These are phyloP conservation scores for Aldrovandia affinis DNA, from an alignment of 2,797 vertebrate genomes.

Conservation along the genomic window DNA sequence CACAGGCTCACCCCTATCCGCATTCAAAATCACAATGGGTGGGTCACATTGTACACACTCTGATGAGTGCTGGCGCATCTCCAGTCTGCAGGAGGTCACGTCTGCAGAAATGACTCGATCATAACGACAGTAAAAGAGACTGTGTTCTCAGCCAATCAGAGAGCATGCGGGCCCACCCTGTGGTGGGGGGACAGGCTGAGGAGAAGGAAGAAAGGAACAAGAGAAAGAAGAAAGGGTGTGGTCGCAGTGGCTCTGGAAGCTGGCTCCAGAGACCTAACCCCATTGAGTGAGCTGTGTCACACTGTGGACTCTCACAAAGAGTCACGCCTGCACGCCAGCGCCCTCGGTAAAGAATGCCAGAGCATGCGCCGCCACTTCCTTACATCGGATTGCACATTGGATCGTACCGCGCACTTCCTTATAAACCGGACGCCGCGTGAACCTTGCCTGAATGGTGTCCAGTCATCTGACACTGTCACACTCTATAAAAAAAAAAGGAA, in stretches of 20 bases:
- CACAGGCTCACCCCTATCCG: conserved; percentile 21
- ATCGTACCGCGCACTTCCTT: background rate
- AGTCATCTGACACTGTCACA: background rate
- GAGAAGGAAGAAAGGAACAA: conserved; percentile 40
- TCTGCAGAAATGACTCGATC: background rate
- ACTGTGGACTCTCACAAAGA: conserved; percentile 69
- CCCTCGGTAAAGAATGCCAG: conserved; percentile 56
- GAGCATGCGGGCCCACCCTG: background rate
- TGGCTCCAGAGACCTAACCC: conserved; percentile 28
- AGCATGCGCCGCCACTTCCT: background rate
- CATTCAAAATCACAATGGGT: conserved; percentile 30
- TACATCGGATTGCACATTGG: no score
- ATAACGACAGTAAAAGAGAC: background rate
- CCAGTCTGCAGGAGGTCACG: background rate
- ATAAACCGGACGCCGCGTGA: background rate
- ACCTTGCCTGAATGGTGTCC: background rate
- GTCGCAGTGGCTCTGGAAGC: conserved; percentile 18
- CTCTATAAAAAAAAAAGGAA: background rate
- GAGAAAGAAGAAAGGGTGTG: conserved; percentile 30
- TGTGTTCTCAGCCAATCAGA: background rate
- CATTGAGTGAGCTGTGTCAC: conserved; percentile 75
- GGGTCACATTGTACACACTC: background rate
- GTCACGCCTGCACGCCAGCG: conserved; percentile 64
- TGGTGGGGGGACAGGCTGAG: conserved; percentile 30
- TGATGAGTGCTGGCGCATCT: background rate